Conservation (phyloP, 1,140 invertebrate genomes). For the Hylaeus anthracinus region DNA sequence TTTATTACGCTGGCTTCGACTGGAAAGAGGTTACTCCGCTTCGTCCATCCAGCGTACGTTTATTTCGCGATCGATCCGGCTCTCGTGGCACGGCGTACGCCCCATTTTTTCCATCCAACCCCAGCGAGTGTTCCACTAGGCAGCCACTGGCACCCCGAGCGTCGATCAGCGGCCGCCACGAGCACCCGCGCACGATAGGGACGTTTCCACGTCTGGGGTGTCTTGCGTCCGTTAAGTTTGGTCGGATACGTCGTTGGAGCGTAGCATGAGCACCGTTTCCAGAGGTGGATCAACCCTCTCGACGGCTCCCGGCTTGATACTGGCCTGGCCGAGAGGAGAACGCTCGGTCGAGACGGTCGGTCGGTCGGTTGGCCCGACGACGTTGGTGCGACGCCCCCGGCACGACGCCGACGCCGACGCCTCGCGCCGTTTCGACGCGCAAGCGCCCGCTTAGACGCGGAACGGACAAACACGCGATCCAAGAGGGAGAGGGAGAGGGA, state of each 20-base stretch:
- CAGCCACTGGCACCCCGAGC: conserved; percentile 14
- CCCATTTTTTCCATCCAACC: conserved; percentile 69
- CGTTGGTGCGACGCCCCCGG: conserved; percentile 67
- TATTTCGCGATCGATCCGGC: conserved; percentile 78
- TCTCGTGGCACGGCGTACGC: conserved; percentile 69
- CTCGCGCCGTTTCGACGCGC: conserved; percentile 59
- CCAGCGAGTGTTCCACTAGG: not conserved
- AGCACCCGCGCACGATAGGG: not conserved
- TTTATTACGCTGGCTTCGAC: not conserved
- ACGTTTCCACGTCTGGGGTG: not conserved
- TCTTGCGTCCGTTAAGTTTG: conserved; percentile 1
- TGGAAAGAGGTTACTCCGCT: conserved; percentile 32
- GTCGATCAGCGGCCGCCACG: not conserved
- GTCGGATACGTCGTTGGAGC: conserved; percentile 19
- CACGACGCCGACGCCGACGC: conserved; percentile 67
- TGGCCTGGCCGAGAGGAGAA: conserved; percentile 65
- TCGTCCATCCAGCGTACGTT: conserved; percentile 64
- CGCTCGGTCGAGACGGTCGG: conserved; percentile 61
- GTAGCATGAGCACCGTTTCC: conserved; percentile 37
- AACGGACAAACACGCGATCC: conserved; percentile 10
- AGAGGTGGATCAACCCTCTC: conserved; percentile 60
- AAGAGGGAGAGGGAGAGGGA: not conserved
- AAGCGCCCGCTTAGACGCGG: conserved; percentile 33
- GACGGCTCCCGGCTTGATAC: conserved; percentile 70
- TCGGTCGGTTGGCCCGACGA: conserved; percentile 53